These are phyloP conservation scores for Pelecanus crispus DNA, from an alignment of 2,113 vertebrate species.

Conservation along the genomic window DNA sequence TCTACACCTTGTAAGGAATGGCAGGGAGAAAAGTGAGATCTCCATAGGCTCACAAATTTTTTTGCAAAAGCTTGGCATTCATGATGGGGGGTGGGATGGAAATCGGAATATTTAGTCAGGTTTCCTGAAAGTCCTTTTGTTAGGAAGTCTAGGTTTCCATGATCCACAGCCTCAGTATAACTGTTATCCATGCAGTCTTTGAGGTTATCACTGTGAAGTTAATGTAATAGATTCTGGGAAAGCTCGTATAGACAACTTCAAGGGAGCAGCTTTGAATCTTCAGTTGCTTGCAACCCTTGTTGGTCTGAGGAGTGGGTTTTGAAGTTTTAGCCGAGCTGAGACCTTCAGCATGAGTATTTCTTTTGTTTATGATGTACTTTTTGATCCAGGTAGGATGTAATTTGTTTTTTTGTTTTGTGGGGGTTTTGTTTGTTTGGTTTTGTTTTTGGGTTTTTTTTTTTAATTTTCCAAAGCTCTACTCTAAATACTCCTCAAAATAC, in stretches of 20 bases:
- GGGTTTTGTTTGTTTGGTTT: too few species aligned
- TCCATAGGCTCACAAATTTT: not conserved
- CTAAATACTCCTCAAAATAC: not conserved
- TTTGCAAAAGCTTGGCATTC: not conserved
- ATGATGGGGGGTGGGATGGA: too few species aligned
- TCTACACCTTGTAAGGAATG: not conserved
- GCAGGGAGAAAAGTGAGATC: not conserved
- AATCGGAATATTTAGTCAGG: not conserved
- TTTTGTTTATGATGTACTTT: not conserved
- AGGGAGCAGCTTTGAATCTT: not conserved
- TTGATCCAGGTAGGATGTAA: not conserved
- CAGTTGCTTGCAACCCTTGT: not conserved
- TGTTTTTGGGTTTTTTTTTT: too few species aligned
- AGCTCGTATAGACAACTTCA: not conserved
- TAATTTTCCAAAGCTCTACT: not conserved
- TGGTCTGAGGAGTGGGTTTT: not conserved
- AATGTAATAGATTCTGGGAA: not conserved
- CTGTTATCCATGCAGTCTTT: not conserved
- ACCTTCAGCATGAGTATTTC: not conserved
- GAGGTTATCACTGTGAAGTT: not conserved
- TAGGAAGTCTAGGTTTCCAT: not conserved
- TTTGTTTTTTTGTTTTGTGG: too few species aligned
- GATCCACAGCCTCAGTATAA: not conserved
- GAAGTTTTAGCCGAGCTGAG: not conserved
- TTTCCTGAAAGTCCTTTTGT: not conserved